These are phyloP conservation scores for Hippocampus barbouri DNA, from an alignment of 2,113 vertebrate species.

Conservation along the genomic window DNA sequence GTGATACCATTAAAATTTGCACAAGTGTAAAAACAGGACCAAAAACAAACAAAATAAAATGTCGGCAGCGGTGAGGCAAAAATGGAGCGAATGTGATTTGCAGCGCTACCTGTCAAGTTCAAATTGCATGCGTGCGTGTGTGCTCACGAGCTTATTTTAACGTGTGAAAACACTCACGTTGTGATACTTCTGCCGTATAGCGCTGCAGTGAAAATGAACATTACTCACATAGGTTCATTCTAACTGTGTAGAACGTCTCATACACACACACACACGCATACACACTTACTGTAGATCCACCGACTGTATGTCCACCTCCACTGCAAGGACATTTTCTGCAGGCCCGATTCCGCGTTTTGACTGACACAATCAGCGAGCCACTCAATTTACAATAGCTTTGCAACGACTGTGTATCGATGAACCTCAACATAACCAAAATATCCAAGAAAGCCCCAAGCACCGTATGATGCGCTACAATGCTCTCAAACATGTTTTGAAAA, in stretches of 20 bases:
- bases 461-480: neutral
- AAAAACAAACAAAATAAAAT: neutral
- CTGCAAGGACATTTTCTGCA: neutral
- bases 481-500: neutral
- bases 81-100: neutral
- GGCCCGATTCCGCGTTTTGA: neutral
- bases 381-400: neutral
- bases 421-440: neutral
- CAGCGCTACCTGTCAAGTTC: neutral
- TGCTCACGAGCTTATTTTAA: slow-evolving; percentile 1
- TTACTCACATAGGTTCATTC: slow-evolving; percentile 6
- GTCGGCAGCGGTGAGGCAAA: neutral
- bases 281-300: neutral
- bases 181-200: neutral
- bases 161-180: neutral
- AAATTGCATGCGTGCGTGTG: slow-evolving; percentile 9
- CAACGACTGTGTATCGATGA: neutral
- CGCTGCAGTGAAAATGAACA: slow-evolving; percentile 64
- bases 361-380: neutral
- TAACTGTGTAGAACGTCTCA: no score
- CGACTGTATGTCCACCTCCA: slow-evolving; percentile 14
- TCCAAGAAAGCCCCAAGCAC: neutral
- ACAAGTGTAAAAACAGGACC: neutral
- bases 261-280: no score
- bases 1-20: neutral